A percentile compares a stretch with the other conserved stretches of the same genome.
These are phyloP conservation scores for Temnothorax longispinosus DNA, from an alignment of 1,140 invertebrate species.

Conservation along the genomic window DNA sequence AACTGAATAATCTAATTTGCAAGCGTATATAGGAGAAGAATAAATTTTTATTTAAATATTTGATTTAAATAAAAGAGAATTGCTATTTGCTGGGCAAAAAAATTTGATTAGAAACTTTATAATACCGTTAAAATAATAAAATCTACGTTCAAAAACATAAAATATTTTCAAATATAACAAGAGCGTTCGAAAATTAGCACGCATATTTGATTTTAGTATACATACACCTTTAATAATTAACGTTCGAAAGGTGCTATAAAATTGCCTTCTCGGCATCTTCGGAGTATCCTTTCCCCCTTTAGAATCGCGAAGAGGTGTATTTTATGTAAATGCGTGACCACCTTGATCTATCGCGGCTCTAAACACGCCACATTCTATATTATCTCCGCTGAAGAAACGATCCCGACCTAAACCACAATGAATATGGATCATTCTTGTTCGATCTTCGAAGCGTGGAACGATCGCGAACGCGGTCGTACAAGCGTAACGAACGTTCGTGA, in stretches of 20 bases:
- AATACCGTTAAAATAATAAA: neutral
- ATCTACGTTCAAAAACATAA: neutral
- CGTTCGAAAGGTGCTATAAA: neutral
- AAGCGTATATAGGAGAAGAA: neutral
- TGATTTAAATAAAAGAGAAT: neutral
- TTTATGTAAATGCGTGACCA: constrained; percentile 13
- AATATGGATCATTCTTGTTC: constrained; percentile 55
- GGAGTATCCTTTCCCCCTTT: too few relatives aligned
- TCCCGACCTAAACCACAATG: constrained; percentile 22
- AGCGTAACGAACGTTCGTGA: constrained; percentile 46
- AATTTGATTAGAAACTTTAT: neutral
- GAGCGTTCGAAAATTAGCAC: neutral
- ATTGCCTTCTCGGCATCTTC: neutral
- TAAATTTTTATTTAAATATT: neutral
- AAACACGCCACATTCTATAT: constrained; percentile 16
- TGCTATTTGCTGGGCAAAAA: neutral
- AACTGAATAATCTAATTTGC: neutral
- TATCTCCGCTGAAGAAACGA: constrained; percentile 15
- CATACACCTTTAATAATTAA: neutral
- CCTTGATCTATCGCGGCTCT: constrained; percentile 10
- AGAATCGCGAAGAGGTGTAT: neutral
- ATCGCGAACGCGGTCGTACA: constrained; percentile 44
- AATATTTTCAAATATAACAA: neutral
- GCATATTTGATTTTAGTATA: neutral
- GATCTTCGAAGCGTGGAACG: constrained; percentile 31